These are phyloP conservation scores for Apodemia duryi DNA, from an alignment of 2,888 invertebrate genomes.

Conservation along the genomic window DNA sequence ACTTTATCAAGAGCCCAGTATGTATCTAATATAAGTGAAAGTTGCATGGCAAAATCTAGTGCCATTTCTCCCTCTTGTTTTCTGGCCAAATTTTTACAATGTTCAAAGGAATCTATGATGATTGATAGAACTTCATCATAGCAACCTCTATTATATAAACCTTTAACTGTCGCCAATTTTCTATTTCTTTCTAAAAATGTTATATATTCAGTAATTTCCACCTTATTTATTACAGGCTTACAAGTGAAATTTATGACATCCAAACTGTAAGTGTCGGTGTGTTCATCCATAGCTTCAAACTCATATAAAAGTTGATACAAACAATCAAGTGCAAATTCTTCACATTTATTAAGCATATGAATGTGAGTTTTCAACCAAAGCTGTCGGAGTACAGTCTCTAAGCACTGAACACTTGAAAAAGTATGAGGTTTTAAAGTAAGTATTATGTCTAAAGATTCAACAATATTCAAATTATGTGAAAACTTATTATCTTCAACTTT, in stretches of 20 bases:
- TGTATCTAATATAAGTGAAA: conserved; percentile 82
- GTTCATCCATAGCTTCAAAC: conserved; percentile 66
- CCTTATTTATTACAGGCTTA: conserved; percentile 57
- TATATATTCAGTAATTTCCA: conserved; percentile 54
- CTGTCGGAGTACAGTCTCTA: conserved; percentile 57
- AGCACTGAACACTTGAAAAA: conserved; percentile 50
- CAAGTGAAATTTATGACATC: conserved; percentile 58
- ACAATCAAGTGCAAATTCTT: conserved; percentile 63
- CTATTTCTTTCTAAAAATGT: conserved; percentile 72
- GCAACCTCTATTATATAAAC: conserved; percentile 81
- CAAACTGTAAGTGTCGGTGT: conserved; percentile 50
- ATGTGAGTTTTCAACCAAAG: conserved; percentile 69
- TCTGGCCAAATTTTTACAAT: conserved; percentile 63
- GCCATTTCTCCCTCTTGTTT: conserved; percentile 68
- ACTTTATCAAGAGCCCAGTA: conserved; percentile 81
- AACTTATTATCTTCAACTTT: conserved; percentile 39
- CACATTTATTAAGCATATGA: conserved; percentile 58
- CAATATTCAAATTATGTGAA: conserved; percentile 49
- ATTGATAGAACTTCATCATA: conserved; percentile 84
- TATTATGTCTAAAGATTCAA: conserved; percentile 59
- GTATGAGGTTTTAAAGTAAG: conserved; percentile 58
- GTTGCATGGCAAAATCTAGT: conserved; percentile 77
- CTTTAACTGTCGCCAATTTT: conserved; percentile 81
- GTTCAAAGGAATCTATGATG: conserved; percentile 83
- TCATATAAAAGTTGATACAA: conserved; percentile 63